phyloP scores from a whole-genome alignment of 2,797 vertebrate genomes.

The Apogon hyalosoma region DNA sequence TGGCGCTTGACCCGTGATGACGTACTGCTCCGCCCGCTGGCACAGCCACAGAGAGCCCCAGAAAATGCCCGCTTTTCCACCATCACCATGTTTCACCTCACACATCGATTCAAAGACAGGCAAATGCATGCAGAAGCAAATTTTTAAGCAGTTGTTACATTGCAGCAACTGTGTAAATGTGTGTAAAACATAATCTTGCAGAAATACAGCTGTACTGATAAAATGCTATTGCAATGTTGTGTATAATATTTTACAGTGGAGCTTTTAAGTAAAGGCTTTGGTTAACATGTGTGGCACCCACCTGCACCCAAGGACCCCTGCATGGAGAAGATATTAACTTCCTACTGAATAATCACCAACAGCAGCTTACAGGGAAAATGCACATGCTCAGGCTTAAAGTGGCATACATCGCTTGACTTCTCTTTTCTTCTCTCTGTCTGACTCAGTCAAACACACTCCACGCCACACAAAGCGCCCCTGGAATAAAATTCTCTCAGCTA shows the following conservation, averaged over 20 bases:
- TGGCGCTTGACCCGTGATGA: slow-evolving; percentile 66
- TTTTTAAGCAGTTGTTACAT: not conserved
- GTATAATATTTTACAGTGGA: not conserved
- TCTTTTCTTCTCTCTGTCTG: slow-evolving; percentile 23
- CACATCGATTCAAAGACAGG: not conserved
- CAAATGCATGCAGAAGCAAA: not conserved
- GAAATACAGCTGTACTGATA: not conserved
- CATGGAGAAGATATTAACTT: slow-evolving; percentile 50
- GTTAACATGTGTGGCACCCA: slow-evolving; percentile 16
- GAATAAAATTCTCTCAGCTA: slow-evolving; percentile 70
- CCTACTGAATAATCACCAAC: slow-evolving; percentile 66
- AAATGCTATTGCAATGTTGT: not conserved
- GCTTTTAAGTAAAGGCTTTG: not conserved
- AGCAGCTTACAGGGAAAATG: slow-evolving; percentile 37
- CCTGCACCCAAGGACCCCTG: slow-evolving; percentile 42
- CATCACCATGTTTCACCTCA: slow-evolving; percentile 28
- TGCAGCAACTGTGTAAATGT: not conserved
- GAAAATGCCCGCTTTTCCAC: slow-evolving; percentile 60
- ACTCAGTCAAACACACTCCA: slow-evolving; percentile 49
- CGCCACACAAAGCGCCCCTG: slow-evolving; percentile 56
- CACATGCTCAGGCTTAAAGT: slow-evolving; percentile 26
- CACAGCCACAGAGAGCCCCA: slow-evolving; percentile 54
- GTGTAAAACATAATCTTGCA: not conserved
- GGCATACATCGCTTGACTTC: slow-evolving; percentile 13
- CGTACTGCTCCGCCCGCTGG: slow-evolving; percentile 65